Conservation (phyloP, 2,888 invertebrate genomes). For the Tetrapedia diversipes region DNA sequence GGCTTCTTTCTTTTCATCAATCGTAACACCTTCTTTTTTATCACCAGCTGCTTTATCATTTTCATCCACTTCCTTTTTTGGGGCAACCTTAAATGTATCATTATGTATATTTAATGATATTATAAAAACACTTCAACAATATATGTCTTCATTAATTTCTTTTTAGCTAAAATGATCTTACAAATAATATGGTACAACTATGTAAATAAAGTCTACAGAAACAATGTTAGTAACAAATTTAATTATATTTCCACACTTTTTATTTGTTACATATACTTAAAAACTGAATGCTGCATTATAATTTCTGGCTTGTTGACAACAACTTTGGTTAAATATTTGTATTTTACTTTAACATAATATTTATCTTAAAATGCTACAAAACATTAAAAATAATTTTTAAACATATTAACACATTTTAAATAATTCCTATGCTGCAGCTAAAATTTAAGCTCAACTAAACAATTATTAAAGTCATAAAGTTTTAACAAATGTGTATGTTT, state of each 20-base stretch:
- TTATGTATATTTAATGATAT: background rate
- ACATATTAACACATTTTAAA: background rate
- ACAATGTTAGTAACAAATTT: slow-evolving; percentile 12
- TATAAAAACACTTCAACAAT: background rate
- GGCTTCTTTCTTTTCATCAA: slow-evolving; percentile 79
- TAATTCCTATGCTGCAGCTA: slow-evolving; percentile 1
- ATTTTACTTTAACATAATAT: background rate
- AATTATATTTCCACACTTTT: slow-evolving; percentile 4
- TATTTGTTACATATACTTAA: background rate
- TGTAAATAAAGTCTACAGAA: background rate
- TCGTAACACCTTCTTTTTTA: slow-evolving; percentile 75
- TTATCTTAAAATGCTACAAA: slow-evolving; percentile 11
- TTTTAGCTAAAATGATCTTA: slow-evolving; percentile 32
- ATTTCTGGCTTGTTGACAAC: background rate
- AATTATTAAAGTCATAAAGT: background rate
- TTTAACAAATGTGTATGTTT: background rate
- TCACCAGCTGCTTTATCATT: slow-evolving; percentile 72
- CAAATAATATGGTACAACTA: background rate
- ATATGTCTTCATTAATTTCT: slow-evolving; percentile 8
- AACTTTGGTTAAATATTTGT: background rate
- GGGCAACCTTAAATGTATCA: slow-evolving; percentile 74
- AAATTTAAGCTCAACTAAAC: background rate
- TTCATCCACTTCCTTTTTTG: slow-evolving; percentile 80
- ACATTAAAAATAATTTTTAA: background rate
- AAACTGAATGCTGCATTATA: background rate